Percentiles rank a stretch among this genome's conserved stretches.
These are phyloP conservation scores for Aptenodytes forsteri DNA, from an alignment of 2,113 vertebrate genomes.

Conservation along the genomic window DNA sequence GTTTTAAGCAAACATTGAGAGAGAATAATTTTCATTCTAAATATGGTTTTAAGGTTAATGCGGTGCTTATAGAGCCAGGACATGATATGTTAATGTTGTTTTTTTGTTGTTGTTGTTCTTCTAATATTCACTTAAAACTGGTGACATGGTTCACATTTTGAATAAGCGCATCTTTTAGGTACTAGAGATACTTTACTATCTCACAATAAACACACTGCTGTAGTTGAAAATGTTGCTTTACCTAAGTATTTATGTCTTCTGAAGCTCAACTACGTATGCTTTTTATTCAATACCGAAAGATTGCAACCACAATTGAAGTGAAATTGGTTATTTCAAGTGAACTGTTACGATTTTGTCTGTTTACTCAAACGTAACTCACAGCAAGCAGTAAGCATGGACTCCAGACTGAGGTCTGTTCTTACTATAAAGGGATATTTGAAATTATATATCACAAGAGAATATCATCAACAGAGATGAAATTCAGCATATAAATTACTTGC, in stretches of 20 bases:
- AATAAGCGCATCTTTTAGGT: background rate
- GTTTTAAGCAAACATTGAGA: background rate
- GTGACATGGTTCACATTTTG: background rate
- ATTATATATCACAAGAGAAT: rapidly evolving
- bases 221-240: background rate
- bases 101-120: background rate
- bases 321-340: background rate
- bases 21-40: background rate
- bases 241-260: background rate
- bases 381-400: background rate
- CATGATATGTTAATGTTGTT: background rate
- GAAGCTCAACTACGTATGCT: background rate
- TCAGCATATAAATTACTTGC: rapidly evolving
- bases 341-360: background rate
- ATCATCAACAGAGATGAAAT: background rate
- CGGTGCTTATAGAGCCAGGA: background rate
- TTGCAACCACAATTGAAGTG: background rate
- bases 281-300: background rate
- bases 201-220: background rate
- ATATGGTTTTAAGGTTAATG: background rate
- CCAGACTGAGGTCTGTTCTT: background rate
- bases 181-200: background rate
- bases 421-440: background rate
- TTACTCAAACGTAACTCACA: background rate
- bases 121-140: background rate